These are phyloP conservation scores for Panagrolaimus sp. DNA, from an alignment of 1,140 invertebrate genomes.

Conservation along the genomic window DNA sequence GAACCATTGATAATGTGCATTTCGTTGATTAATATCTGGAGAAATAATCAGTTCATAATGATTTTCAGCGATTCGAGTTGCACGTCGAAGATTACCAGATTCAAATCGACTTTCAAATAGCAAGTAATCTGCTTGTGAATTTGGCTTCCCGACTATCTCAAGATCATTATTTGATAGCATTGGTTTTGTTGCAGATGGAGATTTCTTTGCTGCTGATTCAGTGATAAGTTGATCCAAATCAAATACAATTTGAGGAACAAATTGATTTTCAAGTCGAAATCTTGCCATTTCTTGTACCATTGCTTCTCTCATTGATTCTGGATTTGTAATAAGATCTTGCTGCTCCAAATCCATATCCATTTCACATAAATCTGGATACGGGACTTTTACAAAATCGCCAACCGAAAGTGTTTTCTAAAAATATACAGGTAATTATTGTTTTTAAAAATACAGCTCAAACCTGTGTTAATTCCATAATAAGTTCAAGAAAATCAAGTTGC, in stretches of 20 bases:
- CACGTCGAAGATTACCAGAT: slow-evolving; percentile 87
- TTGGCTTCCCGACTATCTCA: slow-evolving; percentile 58
- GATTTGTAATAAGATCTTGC: slow-evolving; percentile 67
- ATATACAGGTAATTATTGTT: background rate
- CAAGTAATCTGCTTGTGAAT: slow-evolving; percentile 64
- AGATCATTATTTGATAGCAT: slow-evolving; percentile 28
- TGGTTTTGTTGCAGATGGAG: background rate
- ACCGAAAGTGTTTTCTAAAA: slow-evolving; percentile 62
- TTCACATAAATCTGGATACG: slow-evolving; percentile 69
- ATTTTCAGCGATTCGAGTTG: slow-evolving; percentile 73
- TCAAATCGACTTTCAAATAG: slow-evolving; percentile 91
- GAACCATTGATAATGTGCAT: slow-evolving; percentile 79
- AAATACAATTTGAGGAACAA: slow-evolving; percentile 64
- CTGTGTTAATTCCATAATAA: background rate
- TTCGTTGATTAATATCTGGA: slow-evolving; percentile 75
- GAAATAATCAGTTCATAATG: slow-evolving; percentile 92
- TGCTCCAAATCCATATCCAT: slow-evolving; percentile 62
- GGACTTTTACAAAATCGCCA: slow-evolving; percentile 69
- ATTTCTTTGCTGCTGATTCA: slow-evolving; percentile 16
- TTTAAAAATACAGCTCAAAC: background rate
- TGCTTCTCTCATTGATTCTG: slow-evolving; percentile 33
- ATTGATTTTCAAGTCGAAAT: slow-evolving; percentile 6
- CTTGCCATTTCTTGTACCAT: slow-evolving; percentile 17
- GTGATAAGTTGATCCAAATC: slow-evolving; percentile 67
- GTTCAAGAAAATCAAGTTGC: background rate